Conservation (phyloP, 2,888 invertebrate genomes). For the Torymus auratus region DNA sequence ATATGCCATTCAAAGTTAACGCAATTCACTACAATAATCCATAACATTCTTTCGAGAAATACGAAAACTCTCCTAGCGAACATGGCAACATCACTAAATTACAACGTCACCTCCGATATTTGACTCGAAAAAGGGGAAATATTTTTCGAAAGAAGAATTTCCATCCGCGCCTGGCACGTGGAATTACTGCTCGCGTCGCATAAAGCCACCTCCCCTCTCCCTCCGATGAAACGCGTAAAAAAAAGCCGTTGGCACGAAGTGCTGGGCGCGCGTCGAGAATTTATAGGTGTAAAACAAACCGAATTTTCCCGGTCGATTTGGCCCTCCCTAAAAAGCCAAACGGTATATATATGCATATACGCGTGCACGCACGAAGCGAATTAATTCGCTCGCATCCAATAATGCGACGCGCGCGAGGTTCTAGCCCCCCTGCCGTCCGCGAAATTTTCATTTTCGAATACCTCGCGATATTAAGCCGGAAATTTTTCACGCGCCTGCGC, state of each 20-base stretch:
- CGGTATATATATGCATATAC: background rate
- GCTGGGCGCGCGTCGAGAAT: background rate
- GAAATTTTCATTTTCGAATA: slow-evolving; percentile 41
- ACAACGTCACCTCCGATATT: too few relatives aligned
- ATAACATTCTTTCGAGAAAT: too few relatives aligned
- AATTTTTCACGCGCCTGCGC: slow-evolving; percentile 24
- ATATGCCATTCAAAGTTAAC: too few relatives aligned
- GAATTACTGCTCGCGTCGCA: background rate
- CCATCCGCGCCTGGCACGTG: too few relatives aligned
- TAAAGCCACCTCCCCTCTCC: background rate
- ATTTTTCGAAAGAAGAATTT: too few relatives aligned
- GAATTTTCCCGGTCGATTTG: slow-evolving; percentile 29
- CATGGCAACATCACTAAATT: too few relatives aligned
- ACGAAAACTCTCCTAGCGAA: too few relatives aligned
- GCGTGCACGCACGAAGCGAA: background rate
- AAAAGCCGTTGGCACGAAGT: background rate
- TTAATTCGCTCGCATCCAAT: slow-evolving; percentile 29
- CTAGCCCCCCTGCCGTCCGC: background rate
- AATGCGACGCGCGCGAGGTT: background rate
- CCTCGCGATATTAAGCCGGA: slow-evolving; percentile 19
- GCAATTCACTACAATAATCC: too few relatives aligned
- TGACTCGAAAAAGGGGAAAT: too few relatives aligned
- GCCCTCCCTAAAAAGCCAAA: slow-evolving; percentile 12
- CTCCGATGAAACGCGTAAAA: background rate
- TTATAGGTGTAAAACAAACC: slow-evolving; percentile 30